A percentile compares a stretch with the other conserved stretches of the same genome.
Evolutionary conservation across 2,113 vertebrate species (phyloP).

Genomic region (Cyanoderma ruficeps): DNA sequence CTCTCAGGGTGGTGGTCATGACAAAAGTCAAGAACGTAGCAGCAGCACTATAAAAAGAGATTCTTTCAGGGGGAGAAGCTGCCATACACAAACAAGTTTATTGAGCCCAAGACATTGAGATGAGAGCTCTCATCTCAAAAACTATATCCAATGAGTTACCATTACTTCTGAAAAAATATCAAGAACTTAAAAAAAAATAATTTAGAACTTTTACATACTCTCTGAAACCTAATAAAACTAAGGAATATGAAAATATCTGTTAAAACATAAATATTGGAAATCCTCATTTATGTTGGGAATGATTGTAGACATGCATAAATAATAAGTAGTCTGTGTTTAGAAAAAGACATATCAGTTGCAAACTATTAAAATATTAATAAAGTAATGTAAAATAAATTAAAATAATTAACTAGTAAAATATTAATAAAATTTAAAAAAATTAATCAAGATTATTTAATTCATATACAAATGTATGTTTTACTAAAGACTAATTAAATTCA

Average conservation of each 20-base stretch:
- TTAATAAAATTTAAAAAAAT: background rate
- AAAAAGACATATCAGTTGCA: background rate
- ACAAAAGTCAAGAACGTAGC: conserved; percentile 56
- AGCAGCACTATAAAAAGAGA: conserved; percentile 11
- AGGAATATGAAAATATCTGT: background rate
- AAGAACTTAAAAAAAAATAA: background rate
- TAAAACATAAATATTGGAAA: background rate
- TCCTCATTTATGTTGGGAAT: background rate
- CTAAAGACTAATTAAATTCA: background rate
- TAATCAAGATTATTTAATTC: background rate
- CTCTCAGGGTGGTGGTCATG: background rate
- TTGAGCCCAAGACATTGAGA: background rate
- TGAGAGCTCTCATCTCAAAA: background rate
- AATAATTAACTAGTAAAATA: background rate
- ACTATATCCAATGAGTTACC: background rate
- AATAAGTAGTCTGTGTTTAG: background rate
- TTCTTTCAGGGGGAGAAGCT: background rate
- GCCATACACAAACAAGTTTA: conserved; percentile 19
- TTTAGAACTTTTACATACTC: background rate
- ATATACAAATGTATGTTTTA: background rate
- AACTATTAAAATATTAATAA: background rate
- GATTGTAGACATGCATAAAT: background rate
- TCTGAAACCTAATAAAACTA: background rate
- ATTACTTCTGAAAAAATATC: background rate
- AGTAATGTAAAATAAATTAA: background rate